Conservation (phyloP, 2,888 invertebrate genomes). For the Cryptus viduatorius region DNA sequence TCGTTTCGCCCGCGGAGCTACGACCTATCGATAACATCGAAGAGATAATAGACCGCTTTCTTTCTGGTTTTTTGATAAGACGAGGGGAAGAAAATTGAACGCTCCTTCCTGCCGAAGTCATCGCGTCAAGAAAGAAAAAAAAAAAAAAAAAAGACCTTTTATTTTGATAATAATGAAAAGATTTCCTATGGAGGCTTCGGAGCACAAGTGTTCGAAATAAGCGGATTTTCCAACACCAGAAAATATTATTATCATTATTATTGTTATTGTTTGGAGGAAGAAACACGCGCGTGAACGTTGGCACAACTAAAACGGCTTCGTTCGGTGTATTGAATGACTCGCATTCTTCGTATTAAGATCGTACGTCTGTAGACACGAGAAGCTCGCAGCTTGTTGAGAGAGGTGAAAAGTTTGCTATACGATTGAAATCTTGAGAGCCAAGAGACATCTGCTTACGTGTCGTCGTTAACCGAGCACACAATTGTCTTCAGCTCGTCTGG, state of each 20-base stretch:
- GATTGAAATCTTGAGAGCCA: background rate
- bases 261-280: too few relatives aligned
- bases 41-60: constrained; percentile 2
- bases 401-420: background rate
- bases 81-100: constrained; percentile 2
- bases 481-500: background rate
- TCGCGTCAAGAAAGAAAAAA: background rate
- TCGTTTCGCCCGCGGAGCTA: background rate
- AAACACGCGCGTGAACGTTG: too few relatives aligned
- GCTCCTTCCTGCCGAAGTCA: background rate
- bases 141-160: background rate
- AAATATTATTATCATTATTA: too few relatives aligned
- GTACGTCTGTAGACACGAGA: too few relatives aligned
- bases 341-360: too few relatives aligned
- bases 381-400: too few relatives aligned
- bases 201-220: too few relatives aligned
- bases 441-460: background rate
- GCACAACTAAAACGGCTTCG: too few relatives aligned
- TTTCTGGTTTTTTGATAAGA: background rate
- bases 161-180: background rate
- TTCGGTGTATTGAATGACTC: too few relatives aligned
- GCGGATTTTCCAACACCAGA: too few relatives aligned
- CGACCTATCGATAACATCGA: background rate
- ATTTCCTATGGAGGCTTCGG: background rate
- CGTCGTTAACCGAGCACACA: background rate